Base-by-base conservation (phyloP, 2,888 invertebrate species). In the Crocallis elinguaria region DNA sequence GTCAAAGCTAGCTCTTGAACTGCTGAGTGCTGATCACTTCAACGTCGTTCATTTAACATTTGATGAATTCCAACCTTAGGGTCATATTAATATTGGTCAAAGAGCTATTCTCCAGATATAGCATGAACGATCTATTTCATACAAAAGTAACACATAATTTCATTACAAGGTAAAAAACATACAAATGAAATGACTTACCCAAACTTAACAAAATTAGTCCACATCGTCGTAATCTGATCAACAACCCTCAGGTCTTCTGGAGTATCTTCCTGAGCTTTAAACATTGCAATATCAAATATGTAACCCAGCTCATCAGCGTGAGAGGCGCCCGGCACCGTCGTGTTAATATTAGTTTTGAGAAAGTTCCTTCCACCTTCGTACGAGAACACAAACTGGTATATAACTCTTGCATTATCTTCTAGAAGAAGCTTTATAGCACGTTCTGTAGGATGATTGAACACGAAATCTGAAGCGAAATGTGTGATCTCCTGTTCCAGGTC, bases 371-470 rank as follows among this genome's bases (percentile, higher is more conserved):
- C 64, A 1, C 82, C 79, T 6, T 57, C 54, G 11, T 77, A 80
- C 0, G 71, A 62, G 41, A 82, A 82, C 4, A 78, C 21, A 35
- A 79, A 81, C 16, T 71, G 66, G 23, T 64, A 79, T 6, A 78
- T 46, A 0, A 59, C 48, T 0, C 56, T 44, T 0, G 63, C 67
- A 3, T 63, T 62, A 16, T 58, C 62, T 4, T 59, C 42, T 3
- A 73, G 12, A 37, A 69, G 73, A 19, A 60, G 66, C 0, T 57
- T 51, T 1, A 78, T 39, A 17, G 62, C 62, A 36, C 71, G 62
- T 9, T 75, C 71, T 0, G 61, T 57, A 0, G 76, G 72, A 46
- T 74, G 67, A 8, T 50, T 61, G 12, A 65, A 77, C 2, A 32
- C 12, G 2, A 66, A 64, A 44, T 81, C 79, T 0, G 75, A 73